Conservation (phyloP, 2,888 invertebrate genomes). For the Acrocyrtus sp. region DNA sequence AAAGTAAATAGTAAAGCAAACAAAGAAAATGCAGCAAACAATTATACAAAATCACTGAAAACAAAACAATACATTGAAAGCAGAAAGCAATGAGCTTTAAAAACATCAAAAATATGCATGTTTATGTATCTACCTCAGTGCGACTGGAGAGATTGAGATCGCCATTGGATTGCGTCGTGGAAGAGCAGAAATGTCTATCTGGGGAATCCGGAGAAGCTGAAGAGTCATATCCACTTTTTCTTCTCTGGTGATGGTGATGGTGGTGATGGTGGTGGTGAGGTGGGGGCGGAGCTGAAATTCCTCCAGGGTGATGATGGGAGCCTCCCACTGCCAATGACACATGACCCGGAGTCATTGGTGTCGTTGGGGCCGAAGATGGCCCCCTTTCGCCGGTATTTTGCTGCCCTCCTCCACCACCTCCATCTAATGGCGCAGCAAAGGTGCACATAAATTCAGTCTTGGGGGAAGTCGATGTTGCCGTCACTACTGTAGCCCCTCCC, state of each 20-base stretch:
- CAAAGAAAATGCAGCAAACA: conserved; percentile 1
- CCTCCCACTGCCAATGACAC: conserved; percentile 7
- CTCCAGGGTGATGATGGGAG: conserved; percentile 14
- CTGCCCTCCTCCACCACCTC: conserved; percentile 30
- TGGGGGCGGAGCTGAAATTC: background rate
- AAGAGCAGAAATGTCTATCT: conserved; percentile 90
- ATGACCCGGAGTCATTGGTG: conserved; percentile 1
- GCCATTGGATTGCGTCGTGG: conserved; percentile 80
- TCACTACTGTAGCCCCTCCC: background rate
- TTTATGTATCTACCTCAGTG: conserved; percentile 70
- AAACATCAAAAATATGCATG: too few relatives aligned
- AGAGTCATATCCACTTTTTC: conserved; percentile 61
- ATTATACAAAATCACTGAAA: background rate
- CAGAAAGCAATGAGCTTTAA: background rate
- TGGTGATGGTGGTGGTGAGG: background rate
- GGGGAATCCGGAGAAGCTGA: conserved; percentile 80
- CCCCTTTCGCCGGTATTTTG: conserved; percentile 27
- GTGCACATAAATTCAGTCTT: conserved; percentile 57
- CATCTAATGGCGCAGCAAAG: conserved; percentile 27
- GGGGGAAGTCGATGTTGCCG: conserved; percentile 48
- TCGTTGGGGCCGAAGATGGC: conserved; percentile 19
- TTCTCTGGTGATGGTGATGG: conserved; percentile 36
- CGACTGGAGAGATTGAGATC: conserved; percentile 69
- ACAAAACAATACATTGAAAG: background rate
- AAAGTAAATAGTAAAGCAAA: background rate